A percentile compares a stretch with the other conserved stretches of the same genome.
phyloP scores from a whole-genome alignment of 2,888 invertebrate genomes.

The Ophion slaviceki region DNA sequence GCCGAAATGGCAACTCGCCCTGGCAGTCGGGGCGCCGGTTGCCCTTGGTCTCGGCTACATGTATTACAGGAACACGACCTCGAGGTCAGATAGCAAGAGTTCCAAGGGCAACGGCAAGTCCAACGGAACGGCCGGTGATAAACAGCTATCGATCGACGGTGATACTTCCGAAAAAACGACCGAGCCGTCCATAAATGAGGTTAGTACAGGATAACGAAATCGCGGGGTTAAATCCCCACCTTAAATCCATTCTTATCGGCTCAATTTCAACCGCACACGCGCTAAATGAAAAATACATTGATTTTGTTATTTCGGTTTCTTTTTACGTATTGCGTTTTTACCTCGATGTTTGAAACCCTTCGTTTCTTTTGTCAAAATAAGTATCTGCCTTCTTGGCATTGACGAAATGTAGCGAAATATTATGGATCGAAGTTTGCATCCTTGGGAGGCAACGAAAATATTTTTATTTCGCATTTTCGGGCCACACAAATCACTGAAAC shows the following conservation, averaged over 20 bases:
- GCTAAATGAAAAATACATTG: neutral
- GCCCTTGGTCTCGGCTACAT: constrained; percentile 93
- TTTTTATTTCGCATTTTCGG: too few relatives aligned
- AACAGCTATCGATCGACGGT: constrained; percentile 86
- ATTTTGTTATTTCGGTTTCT: neutral
- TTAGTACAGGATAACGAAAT: constrained; percentile 67
- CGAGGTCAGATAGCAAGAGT: constrained; percentile 72
- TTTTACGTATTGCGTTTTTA: neutral
- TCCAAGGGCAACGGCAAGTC: constrained; percentile 80
- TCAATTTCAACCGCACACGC: neutral
- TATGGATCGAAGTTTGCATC: too few relatives aligned
- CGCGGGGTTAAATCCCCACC: neutral
- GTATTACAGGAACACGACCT: constrained; percentile 85
- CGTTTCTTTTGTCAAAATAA: too few relatives aligned
- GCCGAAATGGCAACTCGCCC: constrained; percentile 94
- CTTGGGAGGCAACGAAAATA: too few relatives aligned
- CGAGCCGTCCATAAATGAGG: constrained; percentile 79
- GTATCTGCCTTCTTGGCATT: too few relatives aligned
- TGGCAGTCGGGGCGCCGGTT: constrained; percentile 92
- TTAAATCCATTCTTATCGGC: neutral
- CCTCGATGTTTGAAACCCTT: neutral
- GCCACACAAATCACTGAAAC: too few relatives aligned
- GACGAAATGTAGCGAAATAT: too few relatives aligned
- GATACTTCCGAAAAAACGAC: constrained; percentile 84
- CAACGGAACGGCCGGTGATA: constrained; percentile 84